Evolutionary conservation across 2,113 vertebrate genomes (phyloP), one percentile per base, ranked within the genome.

Genomic region (Platycercus adscitus): DNA sequence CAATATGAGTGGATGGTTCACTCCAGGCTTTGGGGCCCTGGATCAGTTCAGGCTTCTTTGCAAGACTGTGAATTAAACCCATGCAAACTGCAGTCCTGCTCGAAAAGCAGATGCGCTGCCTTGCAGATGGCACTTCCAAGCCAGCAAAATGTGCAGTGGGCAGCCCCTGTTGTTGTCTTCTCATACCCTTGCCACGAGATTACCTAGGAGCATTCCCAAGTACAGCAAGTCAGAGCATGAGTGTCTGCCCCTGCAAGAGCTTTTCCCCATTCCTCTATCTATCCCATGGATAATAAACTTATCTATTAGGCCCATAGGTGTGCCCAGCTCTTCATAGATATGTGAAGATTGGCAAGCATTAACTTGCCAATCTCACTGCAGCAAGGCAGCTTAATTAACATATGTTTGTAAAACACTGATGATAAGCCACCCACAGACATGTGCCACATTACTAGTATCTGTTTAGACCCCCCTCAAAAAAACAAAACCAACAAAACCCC

Each of bases 291-390:
- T 72, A 81, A 79, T 24, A 89, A 84, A 39, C 47, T 83, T 88
- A 94, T 64, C 91, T 88, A 10, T 76, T 87, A 70, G 77, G 41
- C 69, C 69, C 73, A 92, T 41, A 93, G 95, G 82, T 44, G 83
- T 92, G 95, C 86, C 93, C 72, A 31, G 52, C 47, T 95, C 61
- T 81, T 81, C 61, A 60, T 0, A 49, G 44, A 41, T 64, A 86
- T 77, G 70, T 79, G 71, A 55, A 93, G 61, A 86, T 81, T 91
- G 69, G 53, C 95, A 93, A 93, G 92, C 52, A 72, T 86, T 90
- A 94, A 94, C 82, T 86, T 94, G 95, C 43, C 81, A 88, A 86
- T 88, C 65, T 94, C 69, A 94, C 8, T 91, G 83, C 19, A 10
- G 82, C 72, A 75, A 86, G 64, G 65, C 60, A 83, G 3, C 69